These are phyloP conservation scores for Semaprochilodus insignis DNA, from an alignment of 2,797 vertebrate species.

Conservation along the genomic window DNA sequence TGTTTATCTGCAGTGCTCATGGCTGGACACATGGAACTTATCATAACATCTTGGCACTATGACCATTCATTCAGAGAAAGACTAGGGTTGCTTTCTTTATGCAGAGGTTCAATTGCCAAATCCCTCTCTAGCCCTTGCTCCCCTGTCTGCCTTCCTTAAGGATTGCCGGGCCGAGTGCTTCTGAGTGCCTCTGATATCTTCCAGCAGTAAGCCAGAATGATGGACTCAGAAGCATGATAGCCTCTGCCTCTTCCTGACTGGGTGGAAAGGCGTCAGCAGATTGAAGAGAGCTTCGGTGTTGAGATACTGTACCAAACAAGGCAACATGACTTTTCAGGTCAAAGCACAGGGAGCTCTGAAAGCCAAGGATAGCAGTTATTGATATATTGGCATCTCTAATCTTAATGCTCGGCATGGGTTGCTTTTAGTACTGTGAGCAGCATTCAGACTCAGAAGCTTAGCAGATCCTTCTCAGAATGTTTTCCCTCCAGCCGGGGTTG, in stretches of 20 bases:
- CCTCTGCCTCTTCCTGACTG: constrained; percentile 55
- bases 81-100: constrained; percentile 29
- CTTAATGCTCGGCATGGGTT: constrained; percentile 56
- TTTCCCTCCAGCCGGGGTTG: neutral
- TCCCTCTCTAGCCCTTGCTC: neutral
- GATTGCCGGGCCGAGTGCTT: constrained; percentile 42
- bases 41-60: constrained; percentile 25
- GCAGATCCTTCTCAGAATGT: constrained; percentile 13
- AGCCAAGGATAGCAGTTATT: constrained; percentile 62
- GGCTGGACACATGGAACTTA: constrained; percentile 14
- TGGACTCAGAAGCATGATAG: constrained; percentile 25
- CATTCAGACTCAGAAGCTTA: neutral
- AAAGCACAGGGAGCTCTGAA: constrained; percentile 65
- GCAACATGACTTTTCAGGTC: constrained; percentile 63
- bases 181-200: constrained; percentile 45
- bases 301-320: constrained; percentile 62
- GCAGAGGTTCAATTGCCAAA: constrained; percentile 25
- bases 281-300: constrained; percentile 64
- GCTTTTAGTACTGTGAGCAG: constrained; percentile 49
- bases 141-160: constrained; percentile 23
- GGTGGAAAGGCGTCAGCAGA: constrained; percentile 60
- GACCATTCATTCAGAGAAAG: neutral
- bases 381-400: constrained; percentile 54
- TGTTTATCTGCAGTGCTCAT: constrained; percentile 1
- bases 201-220: constrained; percentile 35